Evolutionary conservation across 2,113 vertebrate species (phyloP), one percentile per base, ranked within the genome.

Genomic region (Phaethornis superciliosus): DNA sequence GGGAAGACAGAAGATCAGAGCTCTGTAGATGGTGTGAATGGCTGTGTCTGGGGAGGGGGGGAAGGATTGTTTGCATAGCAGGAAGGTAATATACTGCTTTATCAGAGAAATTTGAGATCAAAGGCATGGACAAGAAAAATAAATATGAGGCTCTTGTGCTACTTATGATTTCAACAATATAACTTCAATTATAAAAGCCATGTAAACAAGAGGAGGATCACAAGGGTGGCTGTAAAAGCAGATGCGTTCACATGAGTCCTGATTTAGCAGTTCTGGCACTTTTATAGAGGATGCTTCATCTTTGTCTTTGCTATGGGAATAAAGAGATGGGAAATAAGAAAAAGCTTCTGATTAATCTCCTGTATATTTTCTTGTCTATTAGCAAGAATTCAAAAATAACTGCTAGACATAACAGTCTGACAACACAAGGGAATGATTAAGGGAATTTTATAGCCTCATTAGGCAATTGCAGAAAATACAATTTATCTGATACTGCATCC

Each of bases 331-430:
- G 77, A 88, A 96, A 93, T 88, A 93, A 70, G 56, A 95, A 92
- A 49, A 90, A 42, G 42, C 62, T 93, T 65, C 58, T 92, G 80
- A 96, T 95, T 95, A 94, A 88, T 92, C 68, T 60, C 54, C 37
- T 83, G 49, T 92, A 81, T 92, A 23, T 93, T 92, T 88, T 88
- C 76, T 92, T 90, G 83, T 75, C 88, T 96, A 84, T 94, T 95
- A 93, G 72, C 44, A 70, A 65, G 80, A 77, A 77, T 95, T 95
- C 90, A 94, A 95, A 95, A 95, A 93, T 90, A 96, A 88, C 94
- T 94, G 94, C 90, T 94, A 95, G 95, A 96, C 88, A 81, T 90
- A 93, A 92, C 75, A 92, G 83, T 90, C 83, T 94, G 88, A 51
- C 80, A 92, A 88, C 12, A 4, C 60, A 86, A 80, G 80, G 72